phyloP scores from a whole-genome alignment of 2,113 vertebrate species.

The Chionomys nivalis region DNA sequence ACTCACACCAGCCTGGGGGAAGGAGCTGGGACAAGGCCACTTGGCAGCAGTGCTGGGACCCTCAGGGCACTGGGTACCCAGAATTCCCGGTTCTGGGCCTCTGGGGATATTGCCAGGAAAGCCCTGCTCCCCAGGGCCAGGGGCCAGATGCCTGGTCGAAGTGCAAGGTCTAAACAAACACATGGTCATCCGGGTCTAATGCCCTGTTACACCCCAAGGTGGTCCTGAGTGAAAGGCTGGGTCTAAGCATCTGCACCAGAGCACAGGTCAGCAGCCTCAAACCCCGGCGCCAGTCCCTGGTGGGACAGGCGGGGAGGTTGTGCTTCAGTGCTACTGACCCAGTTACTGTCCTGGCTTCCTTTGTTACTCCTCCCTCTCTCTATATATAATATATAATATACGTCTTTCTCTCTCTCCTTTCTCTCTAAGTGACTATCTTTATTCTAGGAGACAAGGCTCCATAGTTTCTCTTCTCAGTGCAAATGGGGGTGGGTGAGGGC shows the following conservation, averaged over 20 bases:
- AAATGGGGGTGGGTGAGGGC: constrained; percentile 58
- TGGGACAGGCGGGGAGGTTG: constrained; percentile 28
- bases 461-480: constrained; percentile 69
- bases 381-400: constrained; percentile 63
- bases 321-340: not conserved
- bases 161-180: constrained; percentile 62
- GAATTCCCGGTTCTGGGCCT: constrained; percentile 7
- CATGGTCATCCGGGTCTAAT: not conserved
- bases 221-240: constrained; percentile 67
- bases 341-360: not conserved
- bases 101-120: not conserved
- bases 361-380: not conserved
- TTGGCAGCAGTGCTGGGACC: constrained; percentile 71
- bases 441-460: constrained; percentile 63
- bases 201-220: not conserved
- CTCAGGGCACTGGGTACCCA: not conserved
- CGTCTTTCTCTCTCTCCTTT: not conserved
- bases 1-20: constrained; percentile 63
- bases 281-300: not conserved
- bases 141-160: constrained; percentile 23
- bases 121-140: not conserved
- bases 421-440: constrained; percentile 21
- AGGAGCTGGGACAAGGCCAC: constrained; percentile 78
- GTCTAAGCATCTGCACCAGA: not conserved
- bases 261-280: not conserved